Percentiles rank a stretch among this genome's conserved stretches.
Conservation (phyloP, 1,140 invertebrate species). For the Rhagoletis zephyria region DNA sequence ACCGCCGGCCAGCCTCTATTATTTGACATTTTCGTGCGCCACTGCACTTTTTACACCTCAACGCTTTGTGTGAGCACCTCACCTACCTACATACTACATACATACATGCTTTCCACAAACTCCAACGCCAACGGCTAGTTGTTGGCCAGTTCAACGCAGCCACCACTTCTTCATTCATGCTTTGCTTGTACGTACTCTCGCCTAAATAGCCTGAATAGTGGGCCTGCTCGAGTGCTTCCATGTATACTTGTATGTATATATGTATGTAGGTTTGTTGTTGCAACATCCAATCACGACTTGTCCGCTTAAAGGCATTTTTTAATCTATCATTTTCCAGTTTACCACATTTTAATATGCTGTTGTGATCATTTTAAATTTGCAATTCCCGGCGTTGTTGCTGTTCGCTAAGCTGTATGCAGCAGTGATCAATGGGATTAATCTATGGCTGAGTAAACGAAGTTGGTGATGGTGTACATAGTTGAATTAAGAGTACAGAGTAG, state of each 20-base stretch:
- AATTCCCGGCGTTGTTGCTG: neutral
- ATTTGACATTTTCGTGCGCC: constrained; percentile 15
- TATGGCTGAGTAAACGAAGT: neutral
- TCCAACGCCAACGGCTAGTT: neutral
- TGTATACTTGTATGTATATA: neutral
- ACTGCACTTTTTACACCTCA: constrained; percentile 45
- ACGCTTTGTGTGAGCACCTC: neutral
- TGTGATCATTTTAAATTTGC: constrained; percentile 29
- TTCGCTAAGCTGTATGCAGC: neutral
- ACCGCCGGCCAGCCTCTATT: neutral
- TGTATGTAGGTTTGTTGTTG: neutral
- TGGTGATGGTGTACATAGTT: neutral
- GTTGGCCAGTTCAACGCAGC: neutral
- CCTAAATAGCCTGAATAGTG: neutral
- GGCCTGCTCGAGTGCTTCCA: neutral
- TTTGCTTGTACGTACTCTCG: neutral
- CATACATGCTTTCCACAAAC: neutral
- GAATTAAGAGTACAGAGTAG: constrained; percentile 44
- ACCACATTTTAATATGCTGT: neutral
- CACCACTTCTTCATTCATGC: neutral
- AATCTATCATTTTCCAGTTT: constrained; percentile 39
- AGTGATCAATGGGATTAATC: neutral
- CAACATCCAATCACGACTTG: constrained; percentile 40
- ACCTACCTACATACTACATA: neutral
- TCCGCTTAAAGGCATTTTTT: neutral